Evolutionary conservation across 2,113 vertebrate genomes (phyloP).

Genomic region (Dunckerocampus dactyliophorus): DNA sequence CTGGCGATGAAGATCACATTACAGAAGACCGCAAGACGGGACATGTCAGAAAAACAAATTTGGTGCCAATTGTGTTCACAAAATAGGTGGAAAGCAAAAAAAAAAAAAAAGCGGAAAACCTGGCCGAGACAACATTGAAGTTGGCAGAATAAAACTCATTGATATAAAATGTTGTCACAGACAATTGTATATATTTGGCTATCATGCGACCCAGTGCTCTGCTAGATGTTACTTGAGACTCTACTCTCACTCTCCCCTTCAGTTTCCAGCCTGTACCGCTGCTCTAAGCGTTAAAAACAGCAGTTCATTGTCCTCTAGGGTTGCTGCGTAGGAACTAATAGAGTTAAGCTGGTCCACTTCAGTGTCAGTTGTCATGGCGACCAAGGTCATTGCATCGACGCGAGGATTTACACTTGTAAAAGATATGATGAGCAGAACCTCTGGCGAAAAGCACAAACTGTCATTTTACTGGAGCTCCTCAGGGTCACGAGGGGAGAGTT

Average conservation of each 20-base stretch:
- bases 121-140: not conserved
- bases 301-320: not conserved
- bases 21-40: not conserved
- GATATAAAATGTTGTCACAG: not conserved
- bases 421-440: not conserved
- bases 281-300: not conserved
- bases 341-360: not conserved
- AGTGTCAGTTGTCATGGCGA: slow-evolving; percentile 2
- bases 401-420: slow-evolving; percentile 1
- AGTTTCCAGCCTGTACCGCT: not conserved
- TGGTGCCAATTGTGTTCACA: too few species aligned
- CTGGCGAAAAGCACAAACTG: not conserved
- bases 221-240: not conserved
- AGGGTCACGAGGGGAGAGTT: not conserved
- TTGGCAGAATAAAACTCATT: not conserved
- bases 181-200: not conserved
- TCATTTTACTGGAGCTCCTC: not conserved
- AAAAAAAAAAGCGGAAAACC: not conserved
- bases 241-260: not conserved
- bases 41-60: too few species aligned
- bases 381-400: slow-evolving; percentile 1
- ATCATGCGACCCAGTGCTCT: not conserved
- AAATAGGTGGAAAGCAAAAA: not conserved
- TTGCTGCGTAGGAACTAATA: not conserved
- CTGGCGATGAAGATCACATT: not conserved